Percentiles rank a stretch among this genome's conserved stretches.
phyloP scores from a whole-genome alignment of 2,113 vertebrate species.

The Oncorhynchus gorbuscha region DNA sequence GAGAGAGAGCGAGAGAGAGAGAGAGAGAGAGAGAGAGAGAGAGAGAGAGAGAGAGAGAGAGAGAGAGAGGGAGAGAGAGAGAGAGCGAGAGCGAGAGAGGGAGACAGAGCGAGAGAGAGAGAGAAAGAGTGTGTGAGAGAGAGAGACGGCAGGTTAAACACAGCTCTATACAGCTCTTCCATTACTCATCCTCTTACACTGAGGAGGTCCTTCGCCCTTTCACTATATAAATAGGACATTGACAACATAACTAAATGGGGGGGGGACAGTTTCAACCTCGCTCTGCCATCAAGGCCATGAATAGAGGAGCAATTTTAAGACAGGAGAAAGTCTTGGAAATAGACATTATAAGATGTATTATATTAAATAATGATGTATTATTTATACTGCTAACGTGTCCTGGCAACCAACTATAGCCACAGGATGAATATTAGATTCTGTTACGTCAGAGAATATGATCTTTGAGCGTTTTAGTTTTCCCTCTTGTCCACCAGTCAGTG shows the following conservation, averaged over 20 bases:
- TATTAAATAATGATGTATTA: too few relatives aligned
- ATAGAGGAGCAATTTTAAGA: too few relatives aligned
- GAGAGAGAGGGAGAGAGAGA: too few relatives aligned
- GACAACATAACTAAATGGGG: too few relatives aligned
- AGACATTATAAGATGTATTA: too few relatives aligned
- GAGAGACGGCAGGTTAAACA: neutral
- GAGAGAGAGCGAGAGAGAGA: too few relatives aligned
- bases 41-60: too few relatives aligned
- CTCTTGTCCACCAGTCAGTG: conserved; percentile 29
- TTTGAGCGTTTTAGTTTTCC: neutral
- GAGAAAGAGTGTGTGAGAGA: neutral
- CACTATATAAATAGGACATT: neutral
- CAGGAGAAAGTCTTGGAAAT: neutral
- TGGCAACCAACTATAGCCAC: neutral
- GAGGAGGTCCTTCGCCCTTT: neutral
- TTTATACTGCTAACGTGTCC: too few relatives aligned
- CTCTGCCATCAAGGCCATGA: too few relatives aligned
- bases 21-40: too few relatives aligned
- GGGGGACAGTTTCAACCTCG: too few relatives aligned
- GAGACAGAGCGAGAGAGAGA: fast-evolving
- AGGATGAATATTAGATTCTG: conserved; percentile 39
- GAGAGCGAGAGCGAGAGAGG: too few relatives aligned
- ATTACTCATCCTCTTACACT: neutral
- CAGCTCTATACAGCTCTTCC: neutral
- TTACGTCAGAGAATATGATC: conserved; percentile 26